Base-by-base conservation (phyloP, 2,113 vertebrate species). In the Datnioides undecimradiatus region DNA sequence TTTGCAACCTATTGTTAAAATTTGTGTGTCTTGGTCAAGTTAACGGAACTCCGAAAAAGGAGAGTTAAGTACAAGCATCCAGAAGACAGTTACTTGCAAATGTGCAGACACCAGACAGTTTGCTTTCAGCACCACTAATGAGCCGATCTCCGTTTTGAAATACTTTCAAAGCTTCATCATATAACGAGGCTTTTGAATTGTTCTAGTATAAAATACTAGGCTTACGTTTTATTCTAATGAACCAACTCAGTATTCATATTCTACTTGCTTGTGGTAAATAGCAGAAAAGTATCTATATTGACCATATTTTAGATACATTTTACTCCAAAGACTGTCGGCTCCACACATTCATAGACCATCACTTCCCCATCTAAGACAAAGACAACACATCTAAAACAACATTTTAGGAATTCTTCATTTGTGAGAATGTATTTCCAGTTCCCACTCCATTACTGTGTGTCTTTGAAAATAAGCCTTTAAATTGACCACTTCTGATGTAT, bases 1-100 rank as follows among this genome's bases (percentile, higher is more conserved):
- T n/a, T 57, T 41, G 23, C 33, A 59, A 23, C 40, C 27, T 55
- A 31, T 73, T 76, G 45, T 76, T 79, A 51, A 81, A 33, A 21
- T 78, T 52, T 74, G 34, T 41, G 33, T 52, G 1, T 68, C 25
- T 75, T 33, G 65, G n/a, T 14, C 16, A 72, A 73, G 55, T n/a
- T 23, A 49, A 55, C 67, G 58, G 63, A 84, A 79, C 36, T 59
- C 62, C 72, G n/a, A 79, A 25, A 51, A 69, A 73, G 49, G 76
- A 33, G n/a, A 63, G 65, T 67, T 19, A 14, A 54, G 57, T 33
- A 19, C 57, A 72, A 66, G 23, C n/a, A n/a, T 48, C 12, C 14
- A 19, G 19, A 60, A 48, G 33, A 60, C 36, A 66, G 55, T n/a
- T 41, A 21, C 19, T 5, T 58, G 33, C 8, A 43, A 68, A 38